Conservation (phyloP, 2,888 invertebrate species). For the Phengaris arion region DNA sequence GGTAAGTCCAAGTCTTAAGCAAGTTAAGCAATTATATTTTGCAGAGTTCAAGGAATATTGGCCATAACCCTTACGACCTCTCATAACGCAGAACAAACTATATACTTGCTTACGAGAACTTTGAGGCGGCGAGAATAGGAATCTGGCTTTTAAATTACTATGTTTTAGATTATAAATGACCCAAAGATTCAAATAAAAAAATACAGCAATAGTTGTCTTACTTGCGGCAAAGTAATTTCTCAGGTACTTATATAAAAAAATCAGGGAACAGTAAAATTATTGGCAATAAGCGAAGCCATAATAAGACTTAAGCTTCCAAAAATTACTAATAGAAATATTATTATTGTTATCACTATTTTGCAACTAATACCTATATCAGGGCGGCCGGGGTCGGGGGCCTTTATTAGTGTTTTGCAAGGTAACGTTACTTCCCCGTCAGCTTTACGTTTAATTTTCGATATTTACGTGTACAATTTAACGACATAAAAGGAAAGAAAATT, state of each 20-base stretch:
- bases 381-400: no score
- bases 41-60: slow-evolving; percentile 34
- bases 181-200: slow-evolving; percentile 30
- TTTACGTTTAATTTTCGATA: neutral
- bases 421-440: neutral
- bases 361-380: no score
- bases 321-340: no score
- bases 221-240: no score
- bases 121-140: slow-evolving; percentile 33
- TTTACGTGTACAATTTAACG: neutral
- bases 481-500: neutral
- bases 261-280: no score
- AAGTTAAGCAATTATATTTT: neutral
- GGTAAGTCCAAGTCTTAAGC: no score
- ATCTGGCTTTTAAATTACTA: neutral
- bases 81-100: slow-evolving; percentile 37
- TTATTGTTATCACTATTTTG: no score
- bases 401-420: no score
- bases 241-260: no score
- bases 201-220: neutral
- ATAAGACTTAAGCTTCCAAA: no score
- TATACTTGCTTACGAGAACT: slow-evolving; percentile 27
- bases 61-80: slow-evolving; percentile 34
- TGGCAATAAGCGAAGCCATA: no score
- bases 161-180: slow-evolving; percentile 30